A percentile compares a stretch with the other conserved stretches of the same genome.
phyloP scores from a whole-genome alignment of 2,797 vertebrate species.

The Sebastes itinus region DNA sequence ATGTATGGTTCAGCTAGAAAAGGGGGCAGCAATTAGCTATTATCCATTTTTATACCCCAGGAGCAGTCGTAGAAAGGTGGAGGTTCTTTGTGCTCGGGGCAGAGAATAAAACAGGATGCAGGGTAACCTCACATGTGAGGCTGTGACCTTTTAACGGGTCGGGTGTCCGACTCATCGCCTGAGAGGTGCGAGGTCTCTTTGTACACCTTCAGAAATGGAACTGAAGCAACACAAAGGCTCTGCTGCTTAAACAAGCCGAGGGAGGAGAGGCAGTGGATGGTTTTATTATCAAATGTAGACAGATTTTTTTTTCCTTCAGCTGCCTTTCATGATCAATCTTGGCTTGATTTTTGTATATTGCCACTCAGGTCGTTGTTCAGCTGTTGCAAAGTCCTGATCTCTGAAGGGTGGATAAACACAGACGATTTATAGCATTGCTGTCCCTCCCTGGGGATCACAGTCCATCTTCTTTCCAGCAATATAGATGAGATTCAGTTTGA shows the following conservation, averaged over 20 bases:
- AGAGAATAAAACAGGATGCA: neutral
- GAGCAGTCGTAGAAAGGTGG: slow-evolving; percentile 2
- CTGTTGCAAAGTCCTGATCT: neutral
- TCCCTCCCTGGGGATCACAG: slow-evolving; percentile 9
- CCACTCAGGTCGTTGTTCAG: neutral
- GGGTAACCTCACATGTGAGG: slow-evolving; percentile 9
- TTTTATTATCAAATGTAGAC: neutral
- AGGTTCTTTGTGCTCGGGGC: slow-evolving; percentile 7
- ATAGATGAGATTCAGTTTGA: slow-evolving; percentile 3
- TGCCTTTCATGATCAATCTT: neutral
- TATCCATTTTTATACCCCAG: neutral
- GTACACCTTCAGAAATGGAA: slow-evolving; percentile 32
- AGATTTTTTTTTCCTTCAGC: neutral
- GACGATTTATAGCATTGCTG: neutral
- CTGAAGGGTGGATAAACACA: slow-evolving; percentile 37
- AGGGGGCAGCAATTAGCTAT: slow-evolving; percentile 13
- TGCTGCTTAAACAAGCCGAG: neutral
- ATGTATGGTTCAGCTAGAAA: neutral
- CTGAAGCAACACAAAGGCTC: slow-evolving; percentile 16
- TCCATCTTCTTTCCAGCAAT: neutral
- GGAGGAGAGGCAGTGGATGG: neutral
- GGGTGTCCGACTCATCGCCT: neutral
- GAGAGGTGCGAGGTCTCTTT: neutral
- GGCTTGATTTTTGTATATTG: neutral
- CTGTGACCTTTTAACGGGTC: slow-evolving; percentile 54